Evolutionary conservation across 53 echinoderm and acorn worm species (phyloP), one percentile per base, ranked within the genome.

Genomic region (Apostichopus leukothele): DNA sequence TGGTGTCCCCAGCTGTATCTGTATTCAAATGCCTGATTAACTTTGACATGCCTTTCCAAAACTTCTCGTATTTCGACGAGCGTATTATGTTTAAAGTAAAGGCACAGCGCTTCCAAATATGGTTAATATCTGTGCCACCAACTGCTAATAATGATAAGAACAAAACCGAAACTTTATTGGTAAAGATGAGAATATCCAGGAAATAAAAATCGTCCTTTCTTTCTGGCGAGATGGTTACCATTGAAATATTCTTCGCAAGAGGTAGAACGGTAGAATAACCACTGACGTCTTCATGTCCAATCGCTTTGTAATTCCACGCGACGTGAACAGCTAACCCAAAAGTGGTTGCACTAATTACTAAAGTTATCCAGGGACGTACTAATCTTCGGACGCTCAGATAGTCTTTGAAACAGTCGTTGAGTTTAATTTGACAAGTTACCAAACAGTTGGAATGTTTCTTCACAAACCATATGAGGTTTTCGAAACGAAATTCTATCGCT

Each of bases 351-450:
- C 66, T 67, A 51, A 85, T 85, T 9, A 85, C 85, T 14, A 21
- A 67, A 1, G 85, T 85, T 26, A 85, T 85, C 85, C 85, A 85
- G 0, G 85, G 85, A 39, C 60, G 85, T 16, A 85, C 85, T 16
- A 85, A 59, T 67, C 85, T 20, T 1, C 85, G 85, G 21, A 85
- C 68, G 23, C 85, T 25, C 27, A 67, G 27, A 67, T 85, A 85
- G 27, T 85, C 85, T 16, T 50, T 85, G 67, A 85, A 85, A 50
- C 85, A 85, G 51, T 11, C 61, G 85, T 85, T 85, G 23, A 85
- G 66, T 85, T 67, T 85, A 12, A 13, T 13, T 50, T 85, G 85
- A 51, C 85, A 85, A 9, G n/a, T n/a, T 2, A 23, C 67, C 3
- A 85, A 25, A 25, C 39, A 11, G 12, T 60, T 60, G 7, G 6